These are phyloP conservation scores for Pelusios castaneus DNA, from an alignment of 2,113 vertebrate genomes.

Conservation along the genomic window DNA sequence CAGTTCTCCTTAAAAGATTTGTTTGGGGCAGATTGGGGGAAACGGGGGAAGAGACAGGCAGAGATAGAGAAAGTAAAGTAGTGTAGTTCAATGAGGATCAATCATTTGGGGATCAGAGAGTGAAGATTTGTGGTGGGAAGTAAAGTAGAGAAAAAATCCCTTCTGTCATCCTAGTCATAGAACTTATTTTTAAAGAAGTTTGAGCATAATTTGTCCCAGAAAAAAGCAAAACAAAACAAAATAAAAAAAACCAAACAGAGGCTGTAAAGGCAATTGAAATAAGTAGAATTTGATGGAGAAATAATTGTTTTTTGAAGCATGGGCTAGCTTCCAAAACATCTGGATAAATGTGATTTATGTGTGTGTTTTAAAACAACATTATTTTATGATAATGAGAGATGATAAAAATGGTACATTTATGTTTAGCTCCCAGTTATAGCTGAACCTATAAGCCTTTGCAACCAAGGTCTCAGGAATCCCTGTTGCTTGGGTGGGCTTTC, in stretches of 20 bases:
- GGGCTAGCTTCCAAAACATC: background rate
- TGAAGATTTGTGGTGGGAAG: background rate
- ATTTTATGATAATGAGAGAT: background rate
- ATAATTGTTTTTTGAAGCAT: background rate
- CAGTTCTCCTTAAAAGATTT: background rate
- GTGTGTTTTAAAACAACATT: background rate
- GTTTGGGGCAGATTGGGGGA: too few relatives aligned
- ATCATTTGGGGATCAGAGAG: background rate
- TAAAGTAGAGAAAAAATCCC: background rate
- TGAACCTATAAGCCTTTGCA: background rate
- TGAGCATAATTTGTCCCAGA: background rate
- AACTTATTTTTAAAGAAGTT: background rate
- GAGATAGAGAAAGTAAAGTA: background rate
- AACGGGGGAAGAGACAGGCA: background rate
- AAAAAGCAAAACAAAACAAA: too few relatives aligned
- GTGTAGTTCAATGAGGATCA: background rate
- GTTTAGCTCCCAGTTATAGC: background rate
- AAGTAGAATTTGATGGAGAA: background rate
- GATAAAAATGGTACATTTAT: background rate
- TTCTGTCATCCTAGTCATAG: background rate
- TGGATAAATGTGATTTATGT: background rate
- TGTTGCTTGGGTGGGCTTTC: background rate
- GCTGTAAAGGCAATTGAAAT: background rate
- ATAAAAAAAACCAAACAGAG: background rate
- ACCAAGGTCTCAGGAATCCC: background rate